A percentile compares a stretch with the other conserved stretches of the same genome.
phyloP scores from a whole-genome alignment of 2,888 invertebrate genomes.

The Lochmaea capreae region DNA sequence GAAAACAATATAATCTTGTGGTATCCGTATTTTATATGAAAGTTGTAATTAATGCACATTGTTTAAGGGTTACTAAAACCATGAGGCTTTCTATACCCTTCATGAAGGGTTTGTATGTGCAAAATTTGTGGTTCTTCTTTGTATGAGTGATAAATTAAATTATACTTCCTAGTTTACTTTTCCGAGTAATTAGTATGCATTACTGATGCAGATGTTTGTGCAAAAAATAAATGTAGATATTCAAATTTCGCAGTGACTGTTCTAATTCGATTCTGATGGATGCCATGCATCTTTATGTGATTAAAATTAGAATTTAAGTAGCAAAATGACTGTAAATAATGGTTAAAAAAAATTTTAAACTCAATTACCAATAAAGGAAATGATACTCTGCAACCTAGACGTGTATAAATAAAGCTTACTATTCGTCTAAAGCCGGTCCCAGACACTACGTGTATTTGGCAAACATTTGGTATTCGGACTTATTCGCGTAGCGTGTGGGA shows the following conservation, averaged over 20 bases:
- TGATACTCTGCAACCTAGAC: too few relatives aligned
- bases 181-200: conserved; percentile 10
- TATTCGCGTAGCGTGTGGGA: too few relatives aligned
- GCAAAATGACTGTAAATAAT: too few relatives aligned
- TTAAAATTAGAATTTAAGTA: not conserved
- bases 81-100: conserved; percentile 18
- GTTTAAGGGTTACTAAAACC: conserved; percentile 24
- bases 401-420: too few relatives aligned
- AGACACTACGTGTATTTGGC: too few relatives aligned
- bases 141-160: conserved; percentile 3
- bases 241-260: not conserved
- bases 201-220: conserved; percentile 2
- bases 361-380: too few relatives aligned
- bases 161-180: conserved; percentile 7
- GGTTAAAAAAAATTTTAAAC: too few relatives aligned
- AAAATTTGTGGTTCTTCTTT: conserved; percentile 24
- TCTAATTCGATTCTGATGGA: not conserved
- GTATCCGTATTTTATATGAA: conserved; percentile 21
- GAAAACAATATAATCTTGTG: conserved; percentile 16
- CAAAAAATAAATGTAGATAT: not conserved
- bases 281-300: not conserved
- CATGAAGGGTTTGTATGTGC: conserved; percentile 10
- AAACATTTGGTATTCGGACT: too few relatives aligned
- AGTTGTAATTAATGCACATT: conserved; percentile 32
- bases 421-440: too few relatives aligned